Evolutionary conservation across 2,113 vertebrate species (phyloP).

Genomic region (Setophaga kirtlandii): DNA sequence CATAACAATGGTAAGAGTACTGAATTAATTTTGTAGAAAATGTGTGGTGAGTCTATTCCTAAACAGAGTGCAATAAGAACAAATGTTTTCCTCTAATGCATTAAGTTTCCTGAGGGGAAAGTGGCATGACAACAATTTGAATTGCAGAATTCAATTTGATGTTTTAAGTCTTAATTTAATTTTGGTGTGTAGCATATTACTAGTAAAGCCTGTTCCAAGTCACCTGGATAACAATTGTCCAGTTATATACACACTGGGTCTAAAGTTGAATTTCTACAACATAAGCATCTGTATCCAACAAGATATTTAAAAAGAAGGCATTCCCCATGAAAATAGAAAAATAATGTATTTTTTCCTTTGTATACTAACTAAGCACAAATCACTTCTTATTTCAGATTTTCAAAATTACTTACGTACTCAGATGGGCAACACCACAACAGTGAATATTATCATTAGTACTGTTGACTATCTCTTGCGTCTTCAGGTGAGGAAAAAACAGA

Average conservation of each 20-base stretch:
- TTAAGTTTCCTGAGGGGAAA: background rate
- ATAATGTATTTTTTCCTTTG: background rate
- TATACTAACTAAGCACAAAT: background rate
- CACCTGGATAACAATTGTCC: background rate
- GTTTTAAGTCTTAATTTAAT: background rate
- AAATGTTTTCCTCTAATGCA: background rate
- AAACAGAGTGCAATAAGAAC: background rate
- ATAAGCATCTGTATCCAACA: background rate
- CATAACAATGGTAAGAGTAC: constrained; percentile 93
- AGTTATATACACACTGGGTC: background rate
- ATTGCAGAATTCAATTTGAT: background rate
- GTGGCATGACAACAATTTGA: background rate
- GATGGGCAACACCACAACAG: constrained; percentile 96
- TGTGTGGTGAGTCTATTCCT: background rate
- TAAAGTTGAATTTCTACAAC: background rate
- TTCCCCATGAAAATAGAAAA: background rate
- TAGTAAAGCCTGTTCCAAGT: background rate
- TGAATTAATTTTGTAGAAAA: background rate
- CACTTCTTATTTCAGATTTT: constrained; percentile 83
- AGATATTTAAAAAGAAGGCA: background rate
- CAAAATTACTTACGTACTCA: constrained; percentile 97
- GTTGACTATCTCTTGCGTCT: constrained; percentile 96
- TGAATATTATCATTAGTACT: constrained; percentile 97
- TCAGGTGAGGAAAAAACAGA: constrained; percentile 79
- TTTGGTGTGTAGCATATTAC: background rate